Percentiles rank a stretch among this genome's conserved stretches.
Evolutionary conservation across 2,888 invertebrate species (phyloP).

Genomic region (Eristalis arbustorum): DNA sequence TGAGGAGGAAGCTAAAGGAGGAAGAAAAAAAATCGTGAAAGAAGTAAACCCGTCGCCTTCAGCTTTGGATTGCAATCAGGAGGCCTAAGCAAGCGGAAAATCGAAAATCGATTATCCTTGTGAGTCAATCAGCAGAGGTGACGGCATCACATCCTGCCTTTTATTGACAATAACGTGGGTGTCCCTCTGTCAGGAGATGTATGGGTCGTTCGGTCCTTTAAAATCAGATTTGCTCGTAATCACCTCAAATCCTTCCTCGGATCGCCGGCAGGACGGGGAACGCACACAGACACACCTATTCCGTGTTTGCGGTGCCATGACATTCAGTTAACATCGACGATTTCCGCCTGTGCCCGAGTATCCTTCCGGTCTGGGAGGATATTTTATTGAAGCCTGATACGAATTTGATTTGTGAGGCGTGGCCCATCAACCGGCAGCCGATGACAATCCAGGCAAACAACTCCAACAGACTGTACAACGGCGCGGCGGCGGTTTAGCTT

Average conservation of each 20-base stretch:
- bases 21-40: background rate
- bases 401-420: conserved; percentile 49
- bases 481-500: no score
- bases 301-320: conserved; percentile 9
- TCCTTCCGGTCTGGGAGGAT: conserved; percentile 36
- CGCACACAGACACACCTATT: background rate
- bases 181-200: conserved; percentile 41
- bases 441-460: conserved; percentile 25
- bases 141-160: conserved; percentile 27
- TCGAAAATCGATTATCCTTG: conserved; percentile 68
- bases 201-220: background rate
- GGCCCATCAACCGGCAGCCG: conserved; percentile 1
- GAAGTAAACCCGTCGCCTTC: conserved; percentile 2
- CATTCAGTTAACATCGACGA: conserved; percentile 30
- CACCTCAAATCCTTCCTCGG: conserved; percentile 15
- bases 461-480: conserved; percentile 10
- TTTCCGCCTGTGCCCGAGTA: conserved; percentile 20
- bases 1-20: conserved; percentile 3
- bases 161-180: conserved; percentile 39
- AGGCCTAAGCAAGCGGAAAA: conserved; percentile 68
- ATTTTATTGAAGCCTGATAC: conserved; percentile 37
- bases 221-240: conserved; percentile 27
- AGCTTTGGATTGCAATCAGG: conserved; percentile 64
- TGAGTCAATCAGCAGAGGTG: conserved; percentile 53
- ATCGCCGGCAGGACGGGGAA: background rate